Conservation (phyloP, 2,797 vertebrate genomes). For the Lithobates pipiens region DNA sequence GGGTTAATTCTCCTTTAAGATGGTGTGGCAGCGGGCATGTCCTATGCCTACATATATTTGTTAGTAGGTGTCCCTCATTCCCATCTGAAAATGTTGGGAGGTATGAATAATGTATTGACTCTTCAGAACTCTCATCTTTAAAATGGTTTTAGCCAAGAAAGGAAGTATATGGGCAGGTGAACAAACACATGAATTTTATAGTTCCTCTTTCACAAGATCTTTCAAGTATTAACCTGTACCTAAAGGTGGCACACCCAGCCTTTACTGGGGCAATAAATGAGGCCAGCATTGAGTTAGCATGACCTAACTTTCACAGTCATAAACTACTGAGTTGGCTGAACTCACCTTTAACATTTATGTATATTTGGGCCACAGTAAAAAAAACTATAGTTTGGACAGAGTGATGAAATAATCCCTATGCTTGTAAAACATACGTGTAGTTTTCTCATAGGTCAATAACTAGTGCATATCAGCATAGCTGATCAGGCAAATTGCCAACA, state of each 20-base stretch:
- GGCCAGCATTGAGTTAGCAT: neutral
- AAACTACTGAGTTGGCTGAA: neutral
- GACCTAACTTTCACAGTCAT: neutral
- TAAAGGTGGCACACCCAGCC: constrained; percentile 2
- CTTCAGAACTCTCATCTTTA: neutral
- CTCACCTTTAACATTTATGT: constrained; percentile 4
- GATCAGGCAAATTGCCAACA: neutral
- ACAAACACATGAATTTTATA: constrained; percentile 4
- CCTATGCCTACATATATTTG: no score
- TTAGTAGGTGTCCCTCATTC: no score
- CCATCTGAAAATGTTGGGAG: no score
- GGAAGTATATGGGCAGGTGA: neutral
- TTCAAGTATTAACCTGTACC: neutral
- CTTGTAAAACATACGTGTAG: neutral
- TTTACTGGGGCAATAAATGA: constrained; percentile 35
- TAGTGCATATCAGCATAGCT: neutral
- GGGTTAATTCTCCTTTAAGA: no score
- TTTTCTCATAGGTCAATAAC: neutral
- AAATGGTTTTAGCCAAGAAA: neutral
- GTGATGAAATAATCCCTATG: neutral
- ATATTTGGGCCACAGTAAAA: neutral
- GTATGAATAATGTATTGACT: no score
- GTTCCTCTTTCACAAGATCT: neutral
- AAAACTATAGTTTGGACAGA: neutral
- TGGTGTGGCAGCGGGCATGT: no score